Evolutionary conservation across 2,113 vertebrate genomes (phyloP).

Genomic region (Tricholaema leucomelas): DNA sequence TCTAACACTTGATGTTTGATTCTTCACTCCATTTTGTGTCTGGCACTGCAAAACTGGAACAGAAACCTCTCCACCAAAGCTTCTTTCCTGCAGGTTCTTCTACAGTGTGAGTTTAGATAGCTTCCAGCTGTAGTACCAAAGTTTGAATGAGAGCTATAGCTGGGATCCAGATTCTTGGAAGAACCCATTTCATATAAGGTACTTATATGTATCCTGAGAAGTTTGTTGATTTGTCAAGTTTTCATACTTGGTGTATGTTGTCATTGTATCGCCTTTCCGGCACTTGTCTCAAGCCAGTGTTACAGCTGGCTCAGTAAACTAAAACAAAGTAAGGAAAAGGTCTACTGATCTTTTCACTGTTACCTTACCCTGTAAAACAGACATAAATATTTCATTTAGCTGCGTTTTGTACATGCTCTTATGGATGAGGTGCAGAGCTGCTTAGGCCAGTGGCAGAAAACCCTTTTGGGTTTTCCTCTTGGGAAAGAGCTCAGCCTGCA

Average conservation of each 20-base stretch:
- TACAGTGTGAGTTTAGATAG: neutral
- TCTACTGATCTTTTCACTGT: neutral
- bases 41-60: neutral
- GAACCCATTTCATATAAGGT: neutral
- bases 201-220: neutral
- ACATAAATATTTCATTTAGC: neutral
- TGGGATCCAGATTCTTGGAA: neutral
- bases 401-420: neutral
- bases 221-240: neutral
- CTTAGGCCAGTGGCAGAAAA: neutral
- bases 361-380: neutral
- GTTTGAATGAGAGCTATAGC: neutral
- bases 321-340: neutral
- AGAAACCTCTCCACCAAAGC: neutral
- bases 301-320: rapidly evolving
- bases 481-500: neutral
- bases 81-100: neutral
- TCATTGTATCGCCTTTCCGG: neutral
- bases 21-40: neutral
- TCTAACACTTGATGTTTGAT: neutral
- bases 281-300: neutral
- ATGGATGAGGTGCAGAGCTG: neutral
- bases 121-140: rapidly evolving
- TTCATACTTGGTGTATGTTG: neutral
- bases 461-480: neutral